phyloP scores from a whole-genome alignment of 1,140 invertebrate species.

The Hypothenemus hampei region DNA sequence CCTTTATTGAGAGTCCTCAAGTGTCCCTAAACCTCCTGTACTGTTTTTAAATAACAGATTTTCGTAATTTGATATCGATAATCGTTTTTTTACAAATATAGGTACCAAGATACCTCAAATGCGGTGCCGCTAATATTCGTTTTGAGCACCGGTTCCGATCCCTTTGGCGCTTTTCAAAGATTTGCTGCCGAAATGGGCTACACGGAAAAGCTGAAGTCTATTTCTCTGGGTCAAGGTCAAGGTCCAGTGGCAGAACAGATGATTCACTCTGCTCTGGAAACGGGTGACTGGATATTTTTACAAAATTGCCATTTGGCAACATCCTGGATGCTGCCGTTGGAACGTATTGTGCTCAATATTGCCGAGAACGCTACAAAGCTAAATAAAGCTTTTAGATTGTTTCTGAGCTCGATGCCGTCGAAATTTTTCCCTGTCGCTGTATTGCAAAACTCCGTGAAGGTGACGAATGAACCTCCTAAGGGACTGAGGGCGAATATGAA shows the following conservation, averaged over 20 bases:
- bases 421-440: conserved; percentile 84
- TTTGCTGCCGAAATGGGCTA: conserved; percentile 78
- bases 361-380: conserved; percentile 56
- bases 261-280: conserved; percentile 63
- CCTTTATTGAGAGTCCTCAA: conserved; percentile 73
- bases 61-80: not conserved
- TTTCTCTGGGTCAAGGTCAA: conserved; percentile 89
- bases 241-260: conserved; percentile 76
- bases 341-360: conserved; percentile 65
- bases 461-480: conserved; percentile 89
- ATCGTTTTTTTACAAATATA: conserved; percentile 37
- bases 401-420: conserved; percentile 81
- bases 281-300: conserved; percentile 80
- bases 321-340: conserved; percentile 81
- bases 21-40: conserved; percentile 66
- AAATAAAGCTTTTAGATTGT: conserved; percentile 73
- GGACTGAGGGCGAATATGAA: conserved; percentile 77
- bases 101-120: conserved; percentile 67
- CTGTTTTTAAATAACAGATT: conserved; percentile 1
- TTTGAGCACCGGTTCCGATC: conserved; percentile 87
- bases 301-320: conserved; percentile 90
- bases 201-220: conserved; percentile 69
- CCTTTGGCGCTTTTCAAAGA: conserved; percentile 71
- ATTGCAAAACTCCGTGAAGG: conserved; percentile 87
- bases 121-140: conserved; percentile 81